Percentiles rank a stretch among this genome's conserved stretches.
These are phyloP conservation scores for Lepisosteus osseus DNA, from an alignment of 2,113 vertebrate genomes.

Conservation along the genomic window DNA sequence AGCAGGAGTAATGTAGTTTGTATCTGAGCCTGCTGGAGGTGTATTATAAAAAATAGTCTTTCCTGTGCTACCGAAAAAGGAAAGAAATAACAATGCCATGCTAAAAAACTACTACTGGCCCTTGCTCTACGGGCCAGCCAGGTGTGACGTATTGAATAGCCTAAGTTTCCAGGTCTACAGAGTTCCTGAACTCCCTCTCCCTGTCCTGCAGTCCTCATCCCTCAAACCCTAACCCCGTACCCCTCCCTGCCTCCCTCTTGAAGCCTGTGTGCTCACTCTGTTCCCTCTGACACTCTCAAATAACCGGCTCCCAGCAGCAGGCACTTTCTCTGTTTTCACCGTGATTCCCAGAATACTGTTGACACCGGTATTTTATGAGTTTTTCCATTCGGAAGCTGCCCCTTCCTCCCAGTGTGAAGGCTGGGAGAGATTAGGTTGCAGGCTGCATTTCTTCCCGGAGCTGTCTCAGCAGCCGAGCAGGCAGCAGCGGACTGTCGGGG, in stretches of 20 bases:
- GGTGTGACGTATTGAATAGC: no score
- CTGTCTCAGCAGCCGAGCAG: slow-evolving; percentile 22
- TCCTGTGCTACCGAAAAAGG: no score
- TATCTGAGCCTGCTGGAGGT: no score
- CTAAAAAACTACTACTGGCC: no score
- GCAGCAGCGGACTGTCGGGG: background rate
- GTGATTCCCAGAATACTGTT: background rate
- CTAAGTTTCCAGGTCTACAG: no score
- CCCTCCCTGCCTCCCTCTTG: background rate
- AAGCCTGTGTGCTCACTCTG: no score
- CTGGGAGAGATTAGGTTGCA: slow-evolving; percentile 13
- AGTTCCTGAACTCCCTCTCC: no score
- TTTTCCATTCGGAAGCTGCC: slow-evolving; percentile 15
- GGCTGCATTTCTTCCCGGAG: slow-evolving; percentile 3
- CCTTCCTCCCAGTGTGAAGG: background rate
- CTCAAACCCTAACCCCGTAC: background rate
- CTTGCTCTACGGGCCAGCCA: no score
- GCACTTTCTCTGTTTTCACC: background rate
- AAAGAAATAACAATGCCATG: no score
- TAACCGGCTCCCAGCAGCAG: background rate
- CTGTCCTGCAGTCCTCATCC: background rate
- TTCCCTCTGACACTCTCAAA: background rate
- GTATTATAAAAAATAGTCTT: no score
- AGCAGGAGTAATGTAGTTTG: no score
- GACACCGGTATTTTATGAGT: slow-evolving; percentile 4